These are phyloP conservation scores for Hartigia nigra DNA, from an alignment of 2,888 invertebrate genomes.

Conservation along the genomic window DNA sequence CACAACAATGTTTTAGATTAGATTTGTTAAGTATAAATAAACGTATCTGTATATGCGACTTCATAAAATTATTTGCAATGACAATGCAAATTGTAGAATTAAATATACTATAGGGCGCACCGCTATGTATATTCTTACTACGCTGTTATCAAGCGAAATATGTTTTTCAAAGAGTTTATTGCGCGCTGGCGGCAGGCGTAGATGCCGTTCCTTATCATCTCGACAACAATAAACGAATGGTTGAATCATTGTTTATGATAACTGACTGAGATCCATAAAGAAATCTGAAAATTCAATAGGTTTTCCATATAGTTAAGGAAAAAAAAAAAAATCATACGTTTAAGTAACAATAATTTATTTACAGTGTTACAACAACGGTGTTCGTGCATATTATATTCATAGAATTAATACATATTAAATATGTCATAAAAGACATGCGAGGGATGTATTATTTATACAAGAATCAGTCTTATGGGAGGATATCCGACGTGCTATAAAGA, in stretches of 20 bases:
- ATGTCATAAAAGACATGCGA: neutral
- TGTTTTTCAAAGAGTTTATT: neutral
- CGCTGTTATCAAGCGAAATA: neutral
- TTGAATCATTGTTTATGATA: neutral
- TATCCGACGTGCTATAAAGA: neutral
- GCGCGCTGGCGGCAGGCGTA: neutral
- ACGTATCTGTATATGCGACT: neutral
- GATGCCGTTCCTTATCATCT: neutral
- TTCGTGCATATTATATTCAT: neutral
- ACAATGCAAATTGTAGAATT: neutral
- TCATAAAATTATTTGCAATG: neutral
- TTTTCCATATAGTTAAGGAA: neutral
- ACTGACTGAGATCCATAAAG: neutral
- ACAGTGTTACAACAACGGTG: slow-evolving; percentile 2
- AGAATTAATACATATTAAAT: neutral
- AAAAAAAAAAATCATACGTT: neutral
- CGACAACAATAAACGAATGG: neutral
- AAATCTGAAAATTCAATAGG: neutral
- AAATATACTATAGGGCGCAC: neutral
- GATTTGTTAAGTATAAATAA: neutral
- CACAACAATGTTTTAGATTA: neutral
- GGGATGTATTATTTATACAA: slow-evolving; percentile 21
- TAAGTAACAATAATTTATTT: slow-evolving; percentile 4
- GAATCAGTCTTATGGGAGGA: slow-evolving; percentile 35
- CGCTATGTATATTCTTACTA: neutral